These are phyloP conservation scores for Rhagium mordax DNA, from an alignment of 2,888 invertebrate genomes.

Conservation along the genomic window DNA sequence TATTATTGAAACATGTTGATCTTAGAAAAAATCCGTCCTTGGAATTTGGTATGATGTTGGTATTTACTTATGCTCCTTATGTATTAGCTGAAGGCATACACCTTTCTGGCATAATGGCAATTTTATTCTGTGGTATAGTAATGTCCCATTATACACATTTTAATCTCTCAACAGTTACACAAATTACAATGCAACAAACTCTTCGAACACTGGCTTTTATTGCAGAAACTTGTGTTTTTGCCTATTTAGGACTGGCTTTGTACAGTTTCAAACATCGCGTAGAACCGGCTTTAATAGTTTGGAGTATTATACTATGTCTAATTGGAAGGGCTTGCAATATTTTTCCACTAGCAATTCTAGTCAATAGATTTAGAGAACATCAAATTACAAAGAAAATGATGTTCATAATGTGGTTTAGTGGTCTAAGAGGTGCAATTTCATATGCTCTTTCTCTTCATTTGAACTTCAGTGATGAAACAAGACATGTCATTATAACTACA, in stretches of 20 bases:
- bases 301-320: constrained; percentile 94
- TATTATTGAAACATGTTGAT: constrained; percentile 95
- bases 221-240: constrained; percentile 99
- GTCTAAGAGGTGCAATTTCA: constrained; percentile 96
- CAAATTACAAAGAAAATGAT: constrained; percentile 99
- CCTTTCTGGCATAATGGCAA: constrained; percentile 96
- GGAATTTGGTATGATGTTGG: constrained; percentile 98
- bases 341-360: constrained; percentile 93
- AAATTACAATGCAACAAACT: constrained; percentile 99
- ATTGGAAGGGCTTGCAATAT: constrained; percentile 97
- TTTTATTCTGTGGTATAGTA: constrained; percentile 97
- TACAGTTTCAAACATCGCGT: constrained; percentile 96
- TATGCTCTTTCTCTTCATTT: constrained; percentile 97
- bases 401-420: constrained; percentile 99
- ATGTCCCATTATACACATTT: constrained; percentile 99
- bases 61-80: constrained; percentile 98
- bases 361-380: constrained; percentile 97
- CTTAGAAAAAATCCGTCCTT: constrained; percentile 97
- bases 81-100: constrained; percentile 93
- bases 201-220: constrained; percentile 98
- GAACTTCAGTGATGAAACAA: constrained; percentile 93
- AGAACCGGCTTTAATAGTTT: constrained; percentile 92
- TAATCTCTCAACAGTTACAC: constrained; percentile 97
- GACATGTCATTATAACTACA: constrained; percentile 97
- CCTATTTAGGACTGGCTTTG: constrained; percentile 94